Evolutionary conservation across 2,888 invertebrate species (phyloP).

Genomic region (Eristalis intricaria): DNA sequence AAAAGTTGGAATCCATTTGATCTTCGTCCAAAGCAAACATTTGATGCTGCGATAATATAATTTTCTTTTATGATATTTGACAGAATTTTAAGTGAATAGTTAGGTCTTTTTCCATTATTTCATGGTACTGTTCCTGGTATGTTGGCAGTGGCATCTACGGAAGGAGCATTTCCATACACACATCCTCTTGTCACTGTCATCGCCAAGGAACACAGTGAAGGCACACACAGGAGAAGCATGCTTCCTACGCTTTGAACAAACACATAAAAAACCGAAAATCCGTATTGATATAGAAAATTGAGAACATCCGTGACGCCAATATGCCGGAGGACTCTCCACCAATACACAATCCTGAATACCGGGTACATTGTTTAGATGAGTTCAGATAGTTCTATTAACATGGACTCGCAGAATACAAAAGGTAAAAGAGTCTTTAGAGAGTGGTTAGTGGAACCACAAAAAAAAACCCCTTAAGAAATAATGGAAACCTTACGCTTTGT

Average conservation of each 20-base stretch:
- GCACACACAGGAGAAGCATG: slow-evolving; percentile 46
- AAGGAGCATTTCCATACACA: slow-evolving; percentile 50
- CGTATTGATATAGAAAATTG: slow-evolving; percentile 71
- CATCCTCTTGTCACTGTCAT: slow-evolving; percentile 30
- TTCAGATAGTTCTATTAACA: slow-evolving; percentile 67
- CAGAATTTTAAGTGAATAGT: slow-evolving; percentile 72
- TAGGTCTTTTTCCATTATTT: slow-evolving; percentile 58
- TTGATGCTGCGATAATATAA: slow-evolving; percentile 70
- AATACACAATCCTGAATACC: slow-evolving; percentile 41
- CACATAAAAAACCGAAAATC: slow-evolving; percentile 65
- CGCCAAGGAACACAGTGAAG: slow-evolving; percentile 44
- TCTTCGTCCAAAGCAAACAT: slow-evolving; percentile 70
- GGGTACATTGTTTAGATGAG: slow-evolving; percentile 67
- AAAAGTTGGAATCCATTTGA: slow-evolving; percentile 61
- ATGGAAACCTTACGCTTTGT: background rate
- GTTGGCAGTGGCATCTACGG: slow-evolving; percentile 48
- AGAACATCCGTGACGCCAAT: slow-evolving; percentile 71
- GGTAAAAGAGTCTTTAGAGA: slow-evolving; percentile 35
- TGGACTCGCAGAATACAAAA: slow-evolving; percentile 56
- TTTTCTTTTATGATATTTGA: slow-evolving; percentile 72
- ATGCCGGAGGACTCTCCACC: slow-evolving; percentile 67
- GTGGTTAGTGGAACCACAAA: slow-evolving; percentile 18
- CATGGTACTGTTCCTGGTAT: slow-evolving; percentile 36
- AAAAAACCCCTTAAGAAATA: slow-evolving; percentile 16
- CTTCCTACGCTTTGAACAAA: slow-evolving; percentile 67